Percentiles rank a stretch among this genome's conserved stretches.
phyloP scores from a whole-genome alignment of 2,888 invertebrate genomes.

The Hymenopus coronatus region DNA sequence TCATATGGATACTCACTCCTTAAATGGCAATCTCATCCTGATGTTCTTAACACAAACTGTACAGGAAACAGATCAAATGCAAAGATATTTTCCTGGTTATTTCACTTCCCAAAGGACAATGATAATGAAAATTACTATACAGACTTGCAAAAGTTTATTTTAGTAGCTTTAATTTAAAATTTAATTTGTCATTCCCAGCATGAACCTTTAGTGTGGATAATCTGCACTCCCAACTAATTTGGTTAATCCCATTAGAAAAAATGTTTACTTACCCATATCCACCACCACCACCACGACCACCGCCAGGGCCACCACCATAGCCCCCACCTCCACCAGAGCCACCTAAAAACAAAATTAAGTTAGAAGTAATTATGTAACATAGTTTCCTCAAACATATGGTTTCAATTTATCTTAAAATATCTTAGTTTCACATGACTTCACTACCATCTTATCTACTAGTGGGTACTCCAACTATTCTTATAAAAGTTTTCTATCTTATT shows the following conservation, averaged over 20 bases:
- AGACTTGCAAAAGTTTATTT: not conserved
- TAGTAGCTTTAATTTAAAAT: not conserved
- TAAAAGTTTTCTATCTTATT: too few species aligned
- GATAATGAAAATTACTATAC: not conserved
- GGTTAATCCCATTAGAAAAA: not conserved
- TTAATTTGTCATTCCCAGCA: not conserved
- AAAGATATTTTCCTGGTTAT: not conserved
- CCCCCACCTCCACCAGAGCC: constrained; percentile 32
- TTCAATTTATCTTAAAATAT: too few species aligned
- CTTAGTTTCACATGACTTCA: too few species aligned
- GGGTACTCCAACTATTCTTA: too few species aligned
- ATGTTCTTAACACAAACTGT: not conserved
- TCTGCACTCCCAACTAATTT: not conserved
- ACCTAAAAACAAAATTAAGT: constrained; percentile 3
- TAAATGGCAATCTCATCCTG: too few species aligned
- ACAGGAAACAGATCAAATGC: not conserved
- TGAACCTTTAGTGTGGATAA: not conserved
- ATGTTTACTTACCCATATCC: constrained; percentile 19
- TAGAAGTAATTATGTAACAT: too few species aligned
- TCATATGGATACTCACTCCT: too few species aligned
- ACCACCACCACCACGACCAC: constrained; percentile 41
- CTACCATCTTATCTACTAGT: too few species aligned
- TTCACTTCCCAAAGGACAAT: not conserved
- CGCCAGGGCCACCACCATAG: constrained; percentile 37
- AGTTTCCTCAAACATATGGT: too few species aligned